phyloP scores from a whole-genome alignment of 2,113 vertebrate genomes.

The Meleagris gallopavo region DNA sequence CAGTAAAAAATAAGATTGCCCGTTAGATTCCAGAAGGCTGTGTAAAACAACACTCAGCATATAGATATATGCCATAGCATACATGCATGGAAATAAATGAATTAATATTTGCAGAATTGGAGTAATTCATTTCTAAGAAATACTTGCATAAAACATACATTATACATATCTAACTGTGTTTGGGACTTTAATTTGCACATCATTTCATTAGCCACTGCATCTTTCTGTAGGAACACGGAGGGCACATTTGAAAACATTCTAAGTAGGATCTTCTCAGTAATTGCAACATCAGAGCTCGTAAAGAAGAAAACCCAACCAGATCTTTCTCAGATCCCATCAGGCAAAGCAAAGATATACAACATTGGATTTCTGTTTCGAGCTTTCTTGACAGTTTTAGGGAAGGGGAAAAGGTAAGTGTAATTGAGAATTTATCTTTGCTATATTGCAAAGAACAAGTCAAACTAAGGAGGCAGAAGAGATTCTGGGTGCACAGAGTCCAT shows the following conservation, averaged over 20 bases:
- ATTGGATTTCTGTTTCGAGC: neutral
- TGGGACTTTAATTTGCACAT: neutral
- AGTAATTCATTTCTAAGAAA: fast-evolving
- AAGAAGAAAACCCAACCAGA: neutral
- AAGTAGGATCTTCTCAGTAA: neutral
- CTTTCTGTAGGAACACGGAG: neutral
- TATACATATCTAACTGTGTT: neutral
- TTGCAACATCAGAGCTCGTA: neutral
- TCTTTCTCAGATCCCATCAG: neutral
- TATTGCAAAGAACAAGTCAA: neutral
- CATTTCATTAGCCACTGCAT: neutral
- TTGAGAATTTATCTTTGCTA: neutral
- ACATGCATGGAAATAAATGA: neutral
- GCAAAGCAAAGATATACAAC: neutral
- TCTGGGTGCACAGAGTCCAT: neutral
- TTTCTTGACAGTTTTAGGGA: neutral
- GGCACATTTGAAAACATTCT: neutral
- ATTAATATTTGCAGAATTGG: neutral
- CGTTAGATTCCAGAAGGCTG: neutral
- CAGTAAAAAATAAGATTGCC: neutral
- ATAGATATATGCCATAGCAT: neutral
- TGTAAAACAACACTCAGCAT: neutral
- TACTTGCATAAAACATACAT: neutral
- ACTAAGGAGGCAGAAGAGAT: neutral
- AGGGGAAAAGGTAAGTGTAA: neutral